These are phyloP conservation scores for Trachops cirrhosus DNA, from an alignment of 2,797 vertebrate species.

Conservation along the genomic window DNA sequence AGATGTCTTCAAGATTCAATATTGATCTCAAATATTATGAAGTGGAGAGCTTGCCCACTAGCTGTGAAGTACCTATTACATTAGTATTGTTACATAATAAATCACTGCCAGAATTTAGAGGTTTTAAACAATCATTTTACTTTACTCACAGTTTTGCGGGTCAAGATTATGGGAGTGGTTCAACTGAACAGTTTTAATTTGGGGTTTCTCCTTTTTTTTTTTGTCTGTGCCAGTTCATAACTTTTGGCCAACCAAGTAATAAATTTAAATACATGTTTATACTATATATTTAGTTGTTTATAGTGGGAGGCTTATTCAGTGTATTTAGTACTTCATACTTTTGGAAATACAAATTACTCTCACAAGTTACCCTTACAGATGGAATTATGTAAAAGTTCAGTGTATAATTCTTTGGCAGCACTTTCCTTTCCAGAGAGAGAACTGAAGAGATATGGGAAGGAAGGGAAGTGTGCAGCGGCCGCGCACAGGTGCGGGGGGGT, in stretches of 20 bases:
- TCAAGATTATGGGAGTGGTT: background rate
- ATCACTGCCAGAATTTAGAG: background rate
- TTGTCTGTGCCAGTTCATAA: background rate
- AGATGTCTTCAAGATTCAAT: background rate
- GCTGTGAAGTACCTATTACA: background rate
- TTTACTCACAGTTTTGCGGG: background rate
- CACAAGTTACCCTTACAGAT: background rate
- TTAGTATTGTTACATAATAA: background rate
- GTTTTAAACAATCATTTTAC: background rate
- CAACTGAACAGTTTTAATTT: background rate
- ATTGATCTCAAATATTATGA: background rate
- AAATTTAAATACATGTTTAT: conserved; percentile 2
- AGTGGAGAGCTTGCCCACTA: background rate
- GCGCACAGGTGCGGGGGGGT: background rate
- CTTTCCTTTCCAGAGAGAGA: background rate
- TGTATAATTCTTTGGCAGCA: conserved; percentile 15
- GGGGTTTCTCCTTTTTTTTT: background rate
- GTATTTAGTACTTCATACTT: background rate
- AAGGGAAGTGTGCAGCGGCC: background rate
- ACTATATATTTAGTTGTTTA: background rate
- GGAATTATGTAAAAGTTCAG: background rate
- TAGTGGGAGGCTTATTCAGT: background rate
- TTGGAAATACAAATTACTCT: background rate
- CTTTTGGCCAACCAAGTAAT: background rate
- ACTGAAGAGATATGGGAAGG: background rate